These are phyloP conservation scores for Coenobita brevimanus DNA, from an alignment of 1,140 invertebrate genomes.

Conservation along the genomic window DNA sequence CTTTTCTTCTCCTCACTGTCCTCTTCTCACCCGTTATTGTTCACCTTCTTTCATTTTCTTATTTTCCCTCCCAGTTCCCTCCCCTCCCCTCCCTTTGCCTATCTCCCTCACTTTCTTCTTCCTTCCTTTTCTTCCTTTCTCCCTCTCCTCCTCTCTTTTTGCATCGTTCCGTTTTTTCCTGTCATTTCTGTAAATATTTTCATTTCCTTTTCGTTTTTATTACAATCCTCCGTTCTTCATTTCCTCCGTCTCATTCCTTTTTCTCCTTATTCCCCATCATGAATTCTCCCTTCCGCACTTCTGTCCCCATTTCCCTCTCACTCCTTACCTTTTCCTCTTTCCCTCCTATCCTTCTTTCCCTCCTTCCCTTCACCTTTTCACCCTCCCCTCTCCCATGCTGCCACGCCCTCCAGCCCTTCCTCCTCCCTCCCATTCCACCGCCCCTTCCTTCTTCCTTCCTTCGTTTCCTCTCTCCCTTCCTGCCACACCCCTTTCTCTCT, in stretches of 20 bases:
- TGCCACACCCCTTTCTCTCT: too few species aligned
- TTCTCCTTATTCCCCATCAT: neutral
- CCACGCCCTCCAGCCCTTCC: too few species aligned
- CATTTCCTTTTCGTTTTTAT: neutral
- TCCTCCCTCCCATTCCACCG: too few species aligned
- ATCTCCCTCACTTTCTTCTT: neutral
- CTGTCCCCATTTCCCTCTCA: neutral
- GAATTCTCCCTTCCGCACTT: neutral
- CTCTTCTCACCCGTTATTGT: too few species aligned
- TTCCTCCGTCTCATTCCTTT: neutral
- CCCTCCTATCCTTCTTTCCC: neutral
- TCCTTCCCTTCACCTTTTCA: too few species aligned
- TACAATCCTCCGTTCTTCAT: neutral
- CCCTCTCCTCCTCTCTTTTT: conserved; percentile 9
- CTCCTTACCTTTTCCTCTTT: neutral
- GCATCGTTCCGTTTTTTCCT: neutral
- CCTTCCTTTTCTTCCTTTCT: neutral
- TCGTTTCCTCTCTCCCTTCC: too few species aligned
- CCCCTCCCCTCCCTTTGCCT: neutral
- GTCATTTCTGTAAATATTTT: too few species aligned
- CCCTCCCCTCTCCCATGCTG: too few species aligned
- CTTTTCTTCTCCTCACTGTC: neutral
- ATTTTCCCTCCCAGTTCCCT: neutral
- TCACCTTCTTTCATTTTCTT: neutral
- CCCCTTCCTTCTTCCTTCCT: too few species aligned